phyloP scores from a whole-genome alignment of 1,140 invertebrate species.

The Hycleus cichorii region DNA sequence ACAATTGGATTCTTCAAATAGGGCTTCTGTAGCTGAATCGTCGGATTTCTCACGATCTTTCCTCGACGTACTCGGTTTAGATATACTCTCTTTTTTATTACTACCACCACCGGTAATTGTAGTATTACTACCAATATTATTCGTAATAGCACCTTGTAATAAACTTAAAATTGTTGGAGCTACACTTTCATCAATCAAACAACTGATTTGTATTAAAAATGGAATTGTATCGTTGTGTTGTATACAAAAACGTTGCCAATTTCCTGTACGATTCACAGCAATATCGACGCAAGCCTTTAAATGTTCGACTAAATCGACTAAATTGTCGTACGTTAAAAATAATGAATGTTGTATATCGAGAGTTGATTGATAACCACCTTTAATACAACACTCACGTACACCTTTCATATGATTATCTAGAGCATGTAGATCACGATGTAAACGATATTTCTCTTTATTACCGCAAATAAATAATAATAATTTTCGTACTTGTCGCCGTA shows the following conservation, averaged over 20 bases:
- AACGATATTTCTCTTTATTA: slow-evolving; percentile 91
- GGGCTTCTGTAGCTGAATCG: slow-evolving; percentile 57
- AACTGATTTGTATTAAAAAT: slow-evolving; percentile 72
- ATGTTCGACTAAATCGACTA: slow-evolving; percentile 91
- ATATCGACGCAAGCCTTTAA: slow-evolving; percentile 91
- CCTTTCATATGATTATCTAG: slow-evolving; percentile 71
- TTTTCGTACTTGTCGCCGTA: slow-evolving; percentile 77
- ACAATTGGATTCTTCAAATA: slow-evolving; percentile 65
- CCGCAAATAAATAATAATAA: slow-evolving; percentile 89
- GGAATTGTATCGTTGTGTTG: slow-evolving; percentile 65
- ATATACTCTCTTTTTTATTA: slow-evolving; percentile 21
- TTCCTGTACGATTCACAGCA: slow-evolving; percentile 79
- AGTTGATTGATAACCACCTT: slow-evolving; percentile 50
- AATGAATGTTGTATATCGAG: slow-evolving; percentile 40
- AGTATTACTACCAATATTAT: slow-evolving; percentile 5
- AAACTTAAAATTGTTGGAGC: slow-evolving; percentile 85
- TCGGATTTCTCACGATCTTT: slow-evolving; percentile 60
- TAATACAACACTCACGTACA: slow-evolving; percentile 51
- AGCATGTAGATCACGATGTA: slow-evolving; percentile 87
- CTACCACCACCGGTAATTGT: neutral
- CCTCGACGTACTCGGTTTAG: slow-evolving; percentile 29
- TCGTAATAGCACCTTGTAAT: slow-evolving; percentile 78
- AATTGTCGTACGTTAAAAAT: slow-evolving; percentile 72
- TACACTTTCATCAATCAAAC: slow-evolving; percentile 86
- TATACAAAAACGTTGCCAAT: slow-evolving; percentile 91